Base-by-base conservation (phyloP, 2,113 vertebrate species). In the Echinops telfairi region DNA sequence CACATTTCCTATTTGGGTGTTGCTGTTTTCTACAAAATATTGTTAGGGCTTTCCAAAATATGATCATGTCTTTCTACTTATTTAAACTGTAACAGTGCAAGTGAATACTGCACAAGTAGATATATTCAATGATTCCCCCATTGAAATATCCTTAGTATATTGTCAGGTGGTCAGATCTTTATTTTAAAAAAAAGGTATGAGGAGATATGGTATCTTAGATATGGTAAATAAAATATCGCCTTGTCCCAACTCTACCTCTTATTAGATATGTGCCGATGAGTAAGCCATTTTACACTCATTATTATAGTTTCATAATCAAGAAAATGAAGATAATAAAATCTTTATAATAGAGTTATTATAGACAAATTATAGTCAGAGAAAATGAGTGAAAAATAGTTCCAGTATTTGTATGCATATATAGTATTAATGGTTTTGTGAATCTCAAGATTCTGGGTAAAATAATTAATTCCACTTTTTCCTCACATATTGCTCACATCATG, bases 391-490 rank as follows among this genome's bases (percentile, higher is more conserved):
- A 20, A 88, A 47, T 6, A 62, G 31, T 66, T 71, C 29, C 22
- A 19, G 40, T 6, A 1, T 20, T 20, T 91, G 14, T 71, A 7
- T 82, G 4, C 36, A 7, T 43, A 36, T n/a, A 3, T 53, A 11
- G 47, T 53, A 57, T 70, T 40, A 60, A 75, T 79, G 47, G 9
- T 88, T 88, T 33, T 79, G 82, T 83, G 43, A 38, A 82, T 90
- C 11, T 95, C 38, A 79, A 70, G 7, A 83, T 75, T 36, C 19
- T 57, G 9, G 15, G 2, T 76, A 40, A 75, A 62, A 6, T 27
- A 27, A 47, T 75, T 27, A 77, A 87, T 83, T 90, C 8, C 53
- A 79, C 23, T 70, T 81, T 88, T 23, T 5, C 27, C 15, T 88
- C 14, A 36, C 12, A 3, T 31, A 0, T 71, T 11, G 4, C 64